These are phyloP conservation scores for Sitta europaea DNA, from an alignment of 2,113 vertebrate species.

Conservation along the genomic window DNA sequence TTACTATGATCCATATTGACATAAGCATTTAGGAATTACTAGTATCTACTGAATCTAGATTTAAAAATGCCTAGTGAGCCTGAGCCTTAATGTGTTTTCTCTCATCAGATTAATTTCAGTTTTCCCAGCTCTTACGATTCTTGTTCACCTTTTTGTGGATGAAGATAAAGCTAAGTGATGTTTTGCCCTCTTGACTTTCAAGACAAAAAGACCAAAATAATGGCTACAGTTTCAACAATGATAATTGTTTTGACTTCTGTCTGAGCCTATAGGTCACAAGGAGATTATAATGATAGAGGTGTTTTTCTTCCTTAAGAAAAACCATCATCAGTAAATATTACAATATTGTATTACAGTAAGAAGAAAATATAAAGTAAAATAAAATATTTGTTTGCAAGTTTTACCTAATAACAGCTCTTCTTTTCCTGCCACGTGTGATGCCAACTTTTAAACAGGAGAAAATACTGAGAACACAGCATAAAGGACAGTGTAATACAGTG, in stretches of 20 bases:
- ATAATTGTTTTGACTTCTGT: not conserved
- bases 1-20: not conserved
- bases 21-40: not conserved
- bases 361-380: not conserved
- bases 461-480: not conserved
- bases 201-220: not conserved
- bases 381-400: not conserved
- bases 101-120: not conserved
- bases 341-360: not conserved
- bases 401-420: not conserved
- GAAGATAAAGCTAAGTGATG: not conserved
- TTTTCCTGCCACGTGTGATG: not conserved
- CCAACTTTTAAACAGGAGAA: not conserved
- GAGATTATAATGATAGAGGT: not conserved
- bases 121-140: not conserved
- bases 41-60: not conserved
- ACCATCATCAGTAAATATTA: not conserved
- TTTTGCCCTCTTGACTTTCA: slow-evolving; percentile 4
- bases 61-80: not conserved
- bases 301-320: not conserved
- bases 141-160: not conserved
- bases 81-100: not conserved
- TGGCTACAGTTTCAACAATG: not conserved
- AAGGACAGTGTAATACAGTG: not conserved
- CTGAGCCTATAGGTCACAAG: not conserved